Conservation (phyloP, 2,797 vertebrate species). For the Liasis olivaceus region DNA sequence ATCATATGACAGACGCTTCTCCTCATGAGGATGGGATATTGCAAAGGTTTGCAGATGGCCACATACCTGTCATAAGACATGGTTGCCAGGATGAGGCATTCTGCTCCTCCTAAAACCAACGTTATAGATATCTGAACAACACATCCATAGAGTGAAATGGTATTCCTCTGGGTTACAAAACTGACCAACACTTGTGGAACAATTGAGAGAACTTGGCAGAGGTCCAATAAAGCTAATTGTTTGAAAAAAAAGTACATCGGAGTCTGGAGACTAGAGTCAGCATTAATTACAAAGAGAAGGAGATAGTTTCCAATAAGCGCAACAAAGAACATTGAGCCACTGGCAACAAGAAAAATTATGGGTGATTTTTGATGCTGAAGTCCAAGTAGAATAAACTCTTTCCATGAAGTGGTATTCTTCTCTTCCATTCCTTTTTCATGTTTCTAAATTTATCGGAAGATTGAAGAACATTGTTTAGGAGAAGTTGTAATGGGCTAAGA, state of each 20-base stretch:
- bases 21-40: constrained; percentile 49
- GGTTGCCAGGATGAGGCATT: constrained; percentile 52
- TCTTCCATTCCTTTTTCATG: background rate
- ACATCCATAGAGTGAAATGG: constrained; percentile 53
- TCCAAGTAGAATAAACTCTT: background rate
- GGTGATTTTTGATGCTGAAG: background rate
- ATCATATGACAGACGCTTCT: constrained; percentile 34
- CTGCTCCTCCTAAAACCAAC: constrained; percentile 28
- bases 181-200: background rate
- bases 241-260: constrained; percentile 4
- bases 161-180: constrained; percentile 47
- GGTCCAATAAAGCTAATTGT: background rate
- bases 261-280: background rate
- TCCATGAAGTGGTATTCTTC: background rate
- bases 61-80: constrained; percentile 57
- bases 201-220: constrained; percentile 1
- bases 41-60: constrained; percentile 18
- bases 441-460: too few relatives aligned
- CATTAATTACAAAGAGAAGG: background rate
- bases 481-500: too few relatives aligned
- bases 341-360: background rate
- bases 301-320: background rate
- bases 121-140: constrained; percentile 41
- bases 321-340: background rate
- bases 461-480: too few relatives aligned